Evolutionary conservation across 2,113 vertebrate genomes (phyloP).

Genomic region (Onychostruthus taczanowskii): DNA sequence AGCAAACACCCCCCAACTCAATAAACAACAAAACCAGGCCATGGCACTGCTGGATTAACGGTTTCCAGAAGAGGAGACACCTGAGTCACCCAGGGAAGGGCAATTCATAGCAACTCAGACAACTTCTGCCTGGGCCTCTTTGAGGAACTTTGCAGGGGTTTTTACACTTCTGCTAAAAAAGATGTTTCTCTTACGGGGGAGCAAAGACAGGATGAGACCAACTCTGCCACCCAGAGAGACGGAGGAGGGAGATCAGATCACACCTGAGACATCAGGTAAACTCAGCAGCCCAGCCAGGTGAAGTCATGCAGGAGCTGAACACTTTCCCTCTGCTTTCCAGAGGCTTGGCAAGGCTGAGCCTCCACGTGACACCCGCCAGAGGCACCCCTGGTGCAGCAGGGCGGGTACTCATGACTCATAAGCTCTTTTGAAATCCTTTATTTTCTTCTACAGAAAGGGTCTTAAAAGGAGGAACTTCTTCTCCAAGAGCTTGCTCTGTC

Average conservation of each 20-base stretch:
- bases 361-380: background rate
- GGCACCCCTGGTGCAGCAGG: constrained; percentile 19
- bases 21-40: fast-evolving
- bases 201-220: background rate
- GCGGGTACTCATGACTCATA: constrained; percentile 21
- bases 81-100: background rate
- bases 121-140: background rate
- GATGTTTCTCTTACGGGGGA: fast-evolving
- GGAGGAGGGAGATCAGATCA: background rate
- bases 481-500: background rate
- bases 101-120: background rate
- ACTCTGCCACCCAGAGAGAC: background rate
- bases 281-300: background rate
- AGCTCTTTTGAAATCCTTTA: constrained; percentile 14
- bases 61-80: background rate
- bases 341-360: background rate
- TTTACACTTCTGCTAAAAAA: background rate
- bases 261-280: background rate
- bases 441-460: constrained; percentile 9
- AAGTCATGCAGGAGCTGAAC: background rate
- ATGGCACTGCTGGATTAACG: fast-evolving
- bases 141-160: background rate
- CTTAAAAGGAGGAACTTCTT: constrained; percentile 23
- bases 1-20: background rate
- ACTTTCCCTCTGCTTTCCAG: background rate